Evolutionary conservation across 2,888 invertebrate genomes (phyloP).

Genomic region (Diploptera punctata): DNA sequence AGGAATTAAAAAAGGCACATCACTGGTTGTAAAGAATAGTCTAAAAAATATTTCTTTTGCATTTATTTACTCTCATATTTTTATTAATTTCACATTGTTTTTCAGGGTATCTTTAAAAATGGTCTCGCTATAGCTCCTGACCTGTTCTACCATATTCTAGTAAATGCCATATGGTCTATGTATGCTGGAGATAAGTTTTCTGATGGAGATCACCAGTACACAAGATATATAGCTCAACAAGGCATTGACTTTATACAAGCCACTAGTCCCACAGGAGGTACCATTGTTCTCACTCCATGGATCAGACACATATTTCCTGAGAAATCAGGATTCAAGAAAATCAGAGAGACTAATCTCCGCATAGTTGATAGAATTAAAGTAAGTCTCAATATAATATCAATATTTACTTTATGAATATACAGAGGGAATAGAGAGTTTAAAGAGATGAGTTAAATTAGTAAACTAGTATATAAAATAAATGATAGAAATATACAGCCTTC

Average conservation of each 20-base stretch:
- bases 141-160: not conserved
- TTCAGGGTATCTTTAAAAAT: not conserved
- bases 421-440: no score
- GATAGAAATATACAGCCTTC: no score
- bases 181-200: constrained; percentile 18
- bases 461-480: no score
- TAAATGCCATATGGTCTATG: constrained; percentile 16
- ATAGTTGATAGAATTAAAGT: constrained; percentile 63
- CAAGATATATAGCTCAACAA: constrained; percentile 46
- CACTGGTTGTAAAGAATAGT: no score
- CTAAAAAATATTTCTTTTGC: no score
- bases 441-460: no score
- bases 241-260: constrained; percentile 63
- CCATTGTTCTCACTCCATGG: constrained; percentile 66
- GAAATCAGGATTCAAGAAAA: constrained; percentile 61
- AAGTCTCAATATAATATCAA: no score
- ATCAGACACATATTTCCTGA: constrained; percentile 65
- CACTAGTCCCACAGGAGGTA: constrained; percentile 65
- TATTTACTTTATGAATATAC: no score
- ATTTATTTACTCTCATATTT: no score
- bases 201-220: not conserved
- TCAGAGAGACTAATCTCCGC: constrained; percentile 58
- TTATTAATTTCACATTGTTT: no score
- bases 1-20: no score
- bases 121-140: constrained; percentile 4